Evolutionary conservation across 2,797 vertebrate genomes (phyloP).

Genomic region (Halcyon chelicuti): DNA sequence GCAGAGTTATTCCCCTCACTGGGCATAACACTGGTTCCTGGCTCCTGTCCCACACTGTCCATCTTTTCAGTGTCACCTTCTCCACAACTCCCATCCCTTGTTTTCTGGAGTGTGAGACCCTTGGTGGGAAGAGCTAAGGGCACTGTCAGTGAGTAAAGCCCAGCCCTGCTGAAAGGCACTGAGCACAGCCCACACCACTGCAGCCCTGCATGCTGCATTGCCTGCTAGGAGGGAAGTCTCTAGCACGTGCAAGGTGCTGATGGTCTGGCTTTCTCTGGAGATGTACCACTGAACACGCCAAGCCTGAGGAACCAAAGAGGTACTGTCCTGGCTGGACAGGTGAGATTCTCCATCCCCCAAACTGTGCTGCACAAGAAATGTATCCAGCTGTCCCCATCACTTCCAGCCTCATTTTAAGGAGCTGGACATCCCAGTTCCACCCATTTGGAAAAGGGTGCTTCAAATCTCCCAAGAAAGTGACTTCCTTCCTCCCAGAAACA

Average conservation of each 20-base stretch:
- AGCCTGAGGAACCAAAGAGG: background rate
- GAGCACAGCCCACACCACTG: background rate
- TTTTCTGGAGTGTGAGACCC: background rate
- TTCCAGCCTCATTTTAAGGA: background rate
- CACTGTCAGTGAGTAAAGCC: background rate
- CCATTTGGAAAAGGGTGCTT: background rate
- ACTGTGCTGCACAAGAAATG: background rate
- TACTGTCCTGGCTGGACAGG: background rate
- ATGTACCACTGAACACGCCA: background rate
- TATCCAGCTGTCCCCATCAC: background rate
- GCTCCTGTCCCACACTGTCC: background rate
- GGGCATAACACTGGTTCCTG: background rate
- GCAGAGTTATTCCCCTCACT: background rate
- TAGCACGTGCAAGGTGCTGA: background rate
- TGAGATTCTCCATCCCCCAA: background rate
- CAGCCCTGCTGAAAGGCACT: background rate
- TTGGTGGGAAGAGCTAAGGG: background rate
- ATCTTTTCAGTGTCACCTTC: background rate
- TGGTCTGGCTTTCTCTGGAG: background rate
- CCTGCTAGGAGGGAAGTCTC: background rate
- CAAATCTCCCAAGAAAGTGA: background rate
- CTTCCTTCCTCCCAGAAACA: background rate
- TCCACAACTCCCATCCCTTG: background rate
- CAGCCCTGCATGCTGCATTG: background rate
- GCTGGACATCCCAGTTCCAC: background rate